Evolutionary conservation across 1,140 invertebrate genomes (phyloP), one percentile per base, ranked within the genome.

Genomic region (Drosophila subobscura): DNA sequence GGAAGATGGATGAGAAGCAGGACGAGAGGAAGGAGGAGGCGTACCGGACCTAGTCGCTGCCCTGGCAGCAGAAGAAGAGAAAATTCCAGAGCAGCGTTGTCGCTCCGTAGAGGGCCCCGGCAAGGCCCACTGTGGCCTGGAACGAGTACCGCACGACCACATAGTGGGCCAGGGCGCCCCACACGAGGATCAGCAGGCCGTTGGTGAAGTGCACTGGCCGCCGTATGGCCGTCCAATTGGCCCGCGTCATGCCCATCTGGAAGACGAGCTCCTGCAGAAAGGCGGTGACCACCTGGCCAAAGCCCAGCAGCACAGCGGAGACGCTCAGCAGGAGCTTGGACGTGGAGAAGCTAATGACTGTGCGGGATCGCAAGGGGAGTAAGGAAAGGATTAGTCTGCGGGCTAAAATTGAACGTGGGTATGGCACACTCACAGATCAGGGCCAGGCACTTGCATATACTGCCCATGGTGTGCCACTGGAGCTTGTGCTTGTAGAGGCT

Each of bases 271-370:
- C 90, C 60, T 91, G 90, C 20, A 91, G 55, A 33, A 91, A 91
- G n/a, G 90, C 65, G 12, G 90, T 90, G 3, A 91, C 90, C 20
- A 91, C 79, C 53, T 91, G 90, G n/a, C 90, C 90, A 22, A 91
- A 91, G 16, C 90, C 90, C 29, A 91, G 49, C 3, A 91, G 57
- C 1, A 91, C 90, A 23, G 90, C 86, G 0, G 90, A 91, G 1
- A 91, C 90, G 54, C 90, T 91, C 7, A 91, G 58, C 51, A 91
- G 73, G 14, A 91, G 65, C 56, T 91, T 91, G 8, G 90, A 91
- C 3, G 89, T 89, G 37, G 90, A 91, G 46, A 91, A 80, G 55
- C 90, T 91, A 16, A 91, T 91, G 50, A 90, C 90, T 91, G 49
- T 16, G 29, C 10, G 64, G 27, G n/a, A 45, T 20, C 16, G 6